Percentiles rank a stretch among this genome's conserved stretches.
Conservation (phyloP, 2,888 invertebrate species). For the Drosophila cognata region DNA sequence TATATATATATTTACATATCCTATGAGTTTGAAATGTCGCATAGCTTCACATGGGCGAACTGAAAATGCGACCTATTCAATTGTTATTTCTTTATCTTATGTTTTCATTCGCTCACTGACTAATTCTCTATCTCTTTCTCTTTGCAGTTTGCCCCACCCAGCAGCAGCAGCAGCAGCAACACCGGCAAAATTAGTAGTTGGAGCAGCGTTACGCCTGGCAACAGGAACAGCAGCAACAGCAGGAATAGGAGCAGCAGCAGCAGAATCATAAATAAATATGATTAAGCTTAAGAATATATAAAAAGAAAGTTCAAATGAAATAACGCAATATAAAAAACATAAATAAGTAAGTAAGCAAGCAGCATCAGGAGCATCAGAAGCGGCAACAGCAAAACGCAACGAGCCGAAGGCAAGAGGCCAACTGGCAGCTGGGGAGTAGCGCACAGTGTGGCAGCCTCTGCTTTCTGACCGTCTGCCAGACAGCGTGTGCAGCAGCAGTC, state of each 20-base stretch:
- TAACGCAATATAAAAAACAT: conserved; percentile 76
- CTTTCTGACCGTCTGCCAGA: conserved; percentile 17
- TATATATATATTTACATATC: not conserved
- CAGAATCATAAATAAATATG: conserved; percentile 75
- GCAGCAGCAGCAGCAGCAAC: conserved; percentile 18
- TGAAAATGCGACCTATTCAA: conserved; percentile 34
- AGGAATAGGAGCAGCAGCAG: conserved; percentile 42
- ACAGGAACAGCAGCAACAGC: conserved; percentile 18
- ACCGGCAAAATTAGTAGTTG: conserved; percentile 15
- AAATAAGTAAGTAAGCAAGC: conserved; percentile 65
- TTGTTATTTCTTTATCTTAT: conserved; percentile 38
- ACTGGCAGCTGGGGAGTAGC: conserved; percentile 49
- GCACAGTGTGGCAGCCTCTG: conserved; percentile 27
- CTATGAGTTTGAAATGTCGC: conserved; percentile 38
- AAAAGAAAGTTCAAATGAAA: conserved; percentile 76
- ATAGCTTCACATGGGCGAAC: conserved; percentile 16
- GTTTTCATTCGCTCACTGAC: conserved; percentile 19
- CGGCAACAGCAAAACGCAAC: conserved; percentile 28
- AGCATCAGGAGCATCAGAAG: conserved; percentile 25
- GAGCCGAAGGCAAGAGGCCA: conserved; percentile 49
- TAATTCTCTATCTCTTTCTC: conserved; percentile 12
- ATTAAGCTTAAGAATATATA: conserved; percentile 79
- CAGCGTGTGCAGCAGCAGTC: conserved; percentile 7
- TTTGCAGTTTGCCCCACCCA: conserved; percentile 48
- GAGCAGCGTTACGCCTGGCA: conserved; percentile 4